Conservation (phyloP, 2,797 vertebrate genomes). For the Diglossa cyanea region DNA sequence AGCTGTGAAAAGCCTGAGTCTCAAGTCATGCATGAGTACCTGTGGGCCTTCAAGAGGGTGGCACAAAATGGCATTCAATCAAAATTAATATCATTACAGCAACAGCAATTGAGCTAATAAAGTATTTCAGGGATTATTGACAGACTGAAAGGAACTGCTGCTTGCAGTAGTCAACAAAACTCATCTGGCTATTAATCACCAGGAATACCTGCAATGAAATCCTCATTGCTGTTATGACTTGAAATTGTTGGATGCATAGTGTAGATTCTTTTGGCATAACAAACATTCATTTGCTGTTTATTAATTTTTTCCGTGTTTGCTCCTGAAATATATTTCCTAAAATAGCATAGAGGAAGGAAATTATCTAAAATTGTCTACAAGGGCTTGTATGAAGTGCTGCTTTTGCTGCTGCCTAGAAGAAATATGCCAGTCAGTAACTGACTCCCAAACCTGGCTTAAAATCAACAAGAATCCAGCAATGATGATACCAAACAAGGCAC, state of each 20-base stretch:
- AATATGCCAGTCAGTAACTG: neutral
- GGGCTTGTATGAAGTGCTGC: neutral
- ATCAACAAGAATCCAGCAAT: neutral
- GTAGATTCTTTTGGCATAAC: neutral
- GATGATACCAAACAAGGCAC: neutral
- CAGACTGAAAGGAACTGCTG: neutral
- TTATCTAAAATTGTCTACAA: neutral
- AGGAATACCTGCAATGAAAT: neutral
- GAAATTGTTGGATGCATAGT: neutral
- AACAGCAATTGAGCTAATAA: neutral
- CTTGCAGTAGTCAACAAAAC: neutral
- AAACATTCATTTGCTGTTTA: neutral
- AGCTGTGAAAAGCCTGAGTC: neutral
- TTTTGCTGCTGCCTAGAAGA: neutral
- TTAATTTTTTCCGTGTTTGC: neutral
- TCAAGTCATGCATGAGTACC: neutral
- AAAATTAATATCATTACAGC: neutral
- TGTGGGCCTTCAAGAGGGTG: neutral
- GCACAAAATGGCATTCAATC: neutral
- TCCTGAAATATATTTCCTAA: neutral
- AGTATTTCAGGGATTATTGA: neutral
- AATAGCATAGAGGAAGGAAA: constrained; percentile 12
- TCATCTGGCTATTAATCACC: neutral
- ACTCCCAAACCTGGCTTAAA: neutral
- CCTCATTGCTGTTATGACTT: neutral